Conservation (phyloP, 2,797 vertebrate genomes). For the Anableps anableps region DNA sequence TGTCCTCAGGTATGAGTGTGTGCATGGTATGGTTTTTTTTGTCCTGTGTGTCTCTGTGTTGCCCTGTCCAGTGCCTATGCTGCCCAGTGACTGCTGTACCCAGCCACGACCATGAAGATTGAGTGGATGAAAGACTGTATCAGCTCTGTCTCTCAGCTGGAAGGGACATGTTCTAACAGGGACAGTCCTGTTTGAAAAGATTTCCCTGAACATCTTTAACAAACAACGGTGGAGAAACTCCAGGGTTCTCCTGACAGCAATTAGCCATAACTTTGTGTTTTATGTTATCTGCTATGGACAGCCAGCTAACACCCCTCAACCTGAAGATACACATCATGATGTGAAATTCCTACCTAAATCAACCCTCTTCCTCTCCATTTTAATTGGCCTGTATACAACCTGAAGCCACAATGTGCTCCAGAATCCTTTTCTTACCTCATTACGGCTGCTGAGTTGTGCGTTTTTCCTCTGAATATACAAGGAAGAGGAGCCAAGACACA, state of each 20-base stretch:
- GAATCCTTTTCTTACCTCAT: slow-evolving; percentile 57
- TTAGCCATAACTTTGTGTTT: slow-evolving; percentile 30
- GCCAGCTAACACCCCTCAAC: slow-evolving; percentile 5
- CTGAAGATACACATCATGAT: slow-evolving; percentile 1
- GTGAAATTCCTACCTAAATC: slow-evolving; percentile 19
- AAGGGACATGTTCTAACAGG: too few species aligned
- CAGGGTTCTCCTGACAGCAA: slow-evolving; percentile 4
- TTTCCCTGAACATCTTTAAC: background rate
- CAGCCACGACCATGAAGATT: too few species aligned
- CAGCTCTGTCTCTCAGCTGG: too few species aligned
- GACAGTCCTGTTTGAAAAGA: background rate
- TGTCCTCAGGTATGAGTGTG: too few species aligned
- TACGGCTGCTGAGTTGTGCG: slow-evolving; percentile 25
- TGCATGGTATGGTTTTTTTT: too few species aligned
- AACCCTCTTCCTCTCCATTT: slow-evolving; percentile 18
- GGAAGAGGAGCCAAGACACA: slow-evolving; percentile 15
- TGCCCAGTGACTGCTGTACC: too few species aligned
- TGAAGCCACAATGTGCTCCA: slow-evolving; percentile 24
- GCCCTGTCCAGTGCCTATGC: too few species aligned
- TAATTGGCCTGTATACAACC: slow-evolving; percentile 52
- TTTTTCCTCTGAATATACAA: slow-evolving; percentile 14
- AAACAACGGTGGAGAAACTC: background rate
- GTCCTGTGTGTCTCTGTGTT: too few species aligned
- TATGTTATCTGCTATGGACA: slow-evolving; percentile 19
- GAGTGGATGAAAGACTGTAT: too few species aligned